Conservation (phyloP, 2,888 invertebrate genomes). For the Apocheima hispidaria region DNA sequence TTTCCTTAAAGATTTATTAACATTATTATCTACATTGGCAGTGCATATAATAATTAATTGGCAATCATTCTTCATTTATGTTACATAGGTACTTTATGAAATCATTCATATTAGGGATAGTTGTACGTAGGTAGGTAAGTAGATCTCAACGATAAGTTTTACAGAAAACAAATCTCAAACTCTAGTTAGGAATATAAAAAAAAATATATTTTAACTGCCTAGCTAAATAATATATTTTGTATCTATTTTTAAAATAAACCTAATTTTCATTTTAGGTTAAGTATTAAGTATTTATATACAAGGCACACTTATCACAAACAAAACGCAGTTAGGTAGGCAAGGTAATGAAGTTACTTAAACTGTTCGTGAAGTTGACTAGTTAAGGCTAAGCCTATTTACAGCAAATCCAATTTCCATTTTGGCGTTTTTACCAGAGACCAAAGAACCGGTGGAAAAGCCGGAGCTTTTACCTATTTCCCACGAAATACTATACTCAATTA, state of each 20-base stretch:
- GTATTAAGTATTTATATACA: conserved; percentile 30
- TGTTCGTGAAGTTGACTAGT: conserved; percentile 20
- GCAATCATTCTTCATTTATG: conserved; percentile 23
- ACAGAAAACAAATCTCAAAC: conserved; percentile 10
- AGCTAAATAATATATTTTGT: conserved; percentile 19
- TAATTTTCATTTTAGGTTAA: conserved; percentile 19
- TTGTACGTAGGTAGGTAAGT: background rate
- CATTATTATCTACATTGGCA: conserved; percentile 81
- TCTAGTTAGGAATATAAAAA: conserved; percentile 1
- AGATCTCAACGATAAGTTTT: conserved; percentile 1
- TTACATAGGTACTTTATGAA: conserved; percentile 14
- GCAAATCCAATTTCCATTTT: background rate
- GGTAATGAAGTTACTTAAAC: background rate
- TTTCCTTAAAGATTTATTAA: conserved; percentile 54
- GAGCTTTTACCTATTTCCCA: no score
- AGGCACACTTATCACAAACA: conserved; percentile 30
- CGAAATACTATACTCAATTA: no score
- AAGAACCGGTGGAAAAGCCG: no score
- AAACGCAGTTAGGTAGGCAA: conserved; percentile 18
- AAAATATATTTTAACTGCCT: conserved; percentile 12
- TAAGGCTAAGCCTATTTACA: conserved; percentile 7
- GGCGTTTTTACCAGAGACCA: no score
- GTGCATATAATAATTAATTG: conserved; percentile 57
- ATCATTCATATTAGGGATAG: background rate
- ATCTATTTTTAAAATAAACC: conserved; percentile 21